phyloP scores from a whole-genome alignment of 2,113 vertebrate species.

The Litocranius walleri region DNA sequence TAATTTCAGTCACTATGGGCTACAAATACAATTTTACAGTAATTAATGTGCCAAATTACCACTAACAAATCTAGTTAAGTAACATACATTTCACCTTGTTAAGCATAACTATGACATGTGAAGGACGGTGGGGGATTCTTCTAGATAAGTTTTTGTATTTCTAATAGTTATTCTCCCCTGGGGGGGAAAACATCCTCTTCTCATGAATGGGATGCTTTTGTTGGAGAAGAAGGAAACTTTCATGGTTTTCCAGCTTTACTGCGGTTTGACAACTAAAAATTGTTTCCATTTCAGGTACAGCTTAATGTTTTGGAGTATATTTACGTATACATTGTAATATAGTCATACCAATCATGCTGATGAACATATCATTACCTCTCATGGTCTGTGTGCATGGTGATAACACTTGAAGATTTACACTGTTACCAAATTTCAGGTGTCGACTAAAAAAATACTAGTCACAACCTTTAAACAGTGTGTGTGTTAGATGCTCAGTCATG shows the following conservation, averaged over 20 bases:
- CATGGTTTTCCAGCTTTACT: not conserved
- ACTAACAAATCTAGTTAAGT: not conserved
- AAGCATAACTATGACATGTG: not conserved
- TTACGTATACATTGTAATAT: not conserved
- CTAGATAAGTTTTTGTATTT: not conserved
- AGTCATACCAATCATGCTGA: not conserved
- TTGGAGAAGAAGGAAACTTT: not conserved
- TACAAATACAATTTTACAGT: constrained; percentile 10
- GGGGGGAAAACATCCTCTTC: fast-evolving
- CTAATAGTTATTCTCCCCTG: not conserved
- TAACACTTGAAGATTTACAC: not conserved
- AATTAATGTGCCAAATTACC: constrained; percentile 7
- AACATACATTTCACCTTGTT: not conserved
- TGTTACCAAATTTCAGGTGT: not conserved
- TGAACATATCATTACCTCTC: too few relatives aligned
- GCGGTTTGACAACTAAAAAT: not conserved
- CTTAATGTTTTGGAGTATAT: not conserved
- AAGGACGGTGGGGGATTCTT: not conserved
- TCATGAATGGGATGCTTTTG: not conserved
- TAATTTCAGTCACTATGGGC: not conserved
- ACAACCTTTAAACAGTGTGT: not conserved
- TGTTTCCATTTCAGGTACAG: not conserved
- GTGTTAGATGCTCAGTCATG: not conserved
- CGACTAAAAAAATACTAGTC: not conserved
- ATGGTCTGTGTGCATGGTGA: not conserved